Evolutionary conservation across 1,140 invertebrate genomes (phyloP).

Genomic region (Scaptomyza graminum): DNA sequence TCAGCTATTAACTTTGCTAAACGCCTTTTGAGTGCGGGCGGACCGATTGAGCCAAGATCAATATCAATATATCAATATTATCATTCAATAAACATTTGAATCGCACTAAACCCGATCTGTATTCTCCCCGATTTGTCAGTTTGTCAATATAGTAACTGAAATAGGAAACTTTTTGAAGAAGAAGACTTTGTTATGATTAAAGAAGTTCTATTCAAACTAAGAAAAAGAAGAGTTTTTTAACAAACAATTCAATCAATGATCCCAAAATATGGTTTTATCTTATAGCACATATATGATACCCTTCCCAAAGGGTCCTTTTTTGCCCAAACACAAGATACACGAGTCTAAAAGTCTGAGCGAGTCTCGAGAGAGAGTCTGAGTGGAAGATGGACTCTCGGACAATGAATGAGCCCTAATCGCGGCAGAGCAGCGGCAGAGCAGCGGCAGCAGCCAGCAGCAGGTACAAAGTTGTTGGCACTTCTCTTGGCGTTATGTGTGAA

Average conservation of each 20-base stretch:
- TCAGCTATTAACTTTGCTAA: neutral
- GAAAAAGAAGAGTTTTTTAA: too few species aligned
- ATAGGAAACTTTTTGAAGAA: too few species aligned
- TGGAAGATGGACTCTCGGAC: conserved; percentile 9
- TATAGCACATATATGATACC: too few species aligned
- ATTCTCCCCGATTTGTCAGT: neutral
- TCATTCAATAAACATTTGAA: conserved; percentile 32
- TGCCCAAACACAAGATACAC: conserved; percentile 1
- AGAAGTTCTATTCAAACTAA: too few species aligned
- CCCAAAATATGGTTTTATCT: too few species aligned
- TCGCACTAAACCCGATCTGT: conserved; percentile 27
- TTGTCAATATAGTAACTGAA: too few species aligned
- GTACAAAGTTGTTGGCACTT: conserved; percentile 78
- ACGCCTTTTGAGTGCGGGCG: neutral
- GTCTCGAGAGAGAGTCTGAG: neutral
- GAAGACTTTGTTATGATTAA: too few species aligned
- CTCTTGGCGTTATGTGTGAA: conserved; percentile 73
- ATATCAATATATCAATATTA: conserved; percentile 22
- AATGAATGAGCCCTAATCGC: neutral
- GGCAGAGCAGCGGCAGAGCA: too few species aligned
- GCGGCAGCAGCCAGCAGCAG: too few species aligned
- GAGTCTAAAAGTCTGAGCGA: neutral
- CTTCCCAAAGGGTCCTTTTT: too few species aligned
- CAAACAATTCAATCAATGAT: too few species aligned
- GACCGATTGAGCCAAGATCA: conserved; percentile 30